Percentiles rank a stretch among this genome's conserved stretches.
Conservation (phyloP, 2,797 vertebrate genomes). For the Trichosurus vulpecula region DNA sequence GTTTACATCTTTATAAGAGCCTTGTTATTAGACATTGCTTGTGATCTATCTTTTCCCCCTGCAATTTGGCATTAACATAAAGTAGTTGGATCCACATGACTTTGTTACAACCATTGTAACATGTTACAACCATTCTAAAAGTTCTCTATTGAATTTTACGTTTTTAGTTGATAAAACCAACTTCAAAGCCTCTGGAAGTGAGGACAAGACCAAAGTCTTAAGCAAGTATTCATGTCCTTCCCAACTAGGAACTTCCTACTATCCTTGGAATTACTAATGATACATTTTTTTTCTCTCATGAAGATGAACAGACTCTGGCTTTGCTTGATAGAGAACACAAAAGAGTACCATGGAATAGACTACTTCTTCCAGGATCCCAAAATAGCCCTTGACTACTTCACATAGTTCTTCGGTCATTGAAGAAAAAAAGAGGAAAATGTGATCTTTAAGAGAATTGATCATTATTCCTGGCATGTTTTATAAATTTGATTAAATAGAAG, state of each 20-base stretch:
- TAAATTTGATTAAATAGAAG: no score
- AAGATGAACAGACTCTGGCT: constrained; percentile 8
- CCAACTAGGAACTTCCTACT: not conserved
- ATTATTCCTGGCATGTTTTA: no score
- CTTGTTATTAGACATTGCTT: no score
- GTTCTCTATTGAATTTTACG: constrained; percentile 6
- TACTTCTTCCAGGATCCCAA: not conserved
- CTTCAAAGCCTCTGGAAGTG: constrained; percentile 2
- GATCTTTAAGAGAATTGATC: no score
- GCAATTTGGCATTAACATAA: no score
- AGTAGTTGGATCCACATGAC: not conserved
- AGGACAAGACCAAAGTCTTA: constrained; percentile 42
- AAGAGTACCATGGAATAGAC: not conserved
- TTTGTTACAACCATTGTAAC: constrained; percentile 57
- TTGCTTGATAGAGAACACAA: not conserved
- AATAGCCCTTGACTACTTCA: not conserved
- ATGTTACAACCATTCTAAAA: constrained; percentile 58
- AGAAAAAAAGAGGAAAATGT: not conserved
- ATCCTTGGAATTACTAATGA: not conserved
- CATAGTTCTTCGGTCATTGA: not conserved
- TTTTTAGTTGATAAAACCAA: constrained; percentile 38
- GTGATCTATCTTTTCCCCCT: no score
- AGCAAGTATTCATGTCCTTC: constrained; percentile 20
- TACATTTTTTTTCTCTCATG: constrained; percentile 46
- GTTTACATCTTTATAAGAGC: no score